A percentile compares a stretch with the other conserved stretches of the same genome.
These are phyloP conservation scores for Rotaria sp. DNA, from an alignment of 2,888 invertebrate species.

Conservation along the genomic window DNA sequence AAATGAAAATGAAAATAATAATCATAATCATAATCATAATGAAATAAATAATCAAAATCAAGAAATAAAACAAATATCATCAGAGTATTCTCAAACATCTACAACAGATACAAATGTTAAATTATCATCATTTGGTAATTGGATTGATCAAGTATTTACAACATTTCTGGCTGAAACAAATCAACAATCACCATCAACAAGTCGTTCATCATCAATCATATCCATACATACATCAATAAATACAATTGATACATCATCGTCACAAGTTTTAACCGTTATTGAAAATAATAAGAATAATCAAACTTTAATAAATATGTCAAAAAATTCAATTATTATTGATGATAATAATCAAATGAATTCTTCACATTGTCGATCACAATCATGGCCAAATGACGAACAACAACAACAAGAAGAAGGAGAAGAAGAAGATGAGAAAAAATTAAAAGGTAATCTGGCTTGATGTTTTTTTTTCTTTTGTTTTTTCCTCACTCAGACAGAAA, in stretches of 20 bases:
- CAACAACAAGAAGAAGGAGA: too few relatives aligned
- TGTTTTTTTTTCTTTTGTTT: not conserved
- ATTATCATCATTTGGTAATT: not conserved
- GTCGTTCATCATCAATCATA: not conserved
- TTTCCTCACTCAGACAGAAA: not conserved
- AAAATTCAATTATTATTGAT: not conserved
- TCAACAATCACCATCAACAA: not conserved
- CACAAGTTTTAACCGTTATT: not conserved
- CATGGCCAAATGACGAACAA: not conserved
- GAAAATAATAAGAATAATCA: not conserved
- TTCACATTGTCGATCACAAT: slow-evolving; percentile 1
- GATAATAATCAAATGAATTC: not conserved
- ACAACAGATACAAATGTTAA: not conserved
- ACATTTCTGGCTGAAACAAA: slow-evolving; percentile 1
- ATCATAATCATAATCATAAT: not conserved
- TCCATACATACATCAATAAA: not conserved
- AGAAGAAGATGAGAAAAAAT: not conserved
- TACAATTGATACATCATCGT: not conserved
- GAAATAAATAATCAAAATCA: not conserved
- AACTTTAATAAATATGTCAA: not conserved
- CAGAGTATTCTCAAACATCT: not conserved
- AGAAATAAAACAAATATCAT: not conserved
- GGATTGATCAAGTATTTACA: slow-evolving; percentile 22
- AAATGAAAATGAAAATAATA: not conserved
- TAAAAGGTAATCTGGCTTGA: not conserved